Evolutionary conservation across 2,888 invertebrate genomes (phyloP).

Genomic region (Caenorhabditis virilis): DNA sequence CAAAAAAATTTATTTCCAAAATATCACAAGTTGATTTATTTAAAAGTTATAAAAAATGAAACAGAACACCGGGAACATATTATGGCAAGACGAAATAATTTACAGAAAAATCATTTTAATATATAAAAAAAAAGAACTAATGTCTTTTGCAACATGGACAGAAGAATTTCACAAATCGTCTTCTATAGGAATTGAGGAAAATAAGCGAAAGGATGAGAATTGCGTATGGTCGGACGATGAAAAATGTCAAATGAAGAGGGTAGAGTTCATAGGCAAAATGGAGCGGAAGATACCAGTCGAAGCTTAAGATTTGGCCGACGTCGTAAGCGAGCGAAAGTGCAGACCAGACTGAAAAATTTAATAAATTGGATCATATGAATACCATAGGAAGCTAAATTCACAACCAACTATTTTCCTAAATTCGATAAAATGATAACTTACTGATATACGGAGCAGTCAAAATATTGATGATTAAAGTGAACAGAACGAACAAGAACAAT

Average conservation of each 20-base stretch:
- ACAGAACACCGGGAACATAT: not conserved
- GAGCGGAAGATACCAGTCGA: conserved; percentile 23
- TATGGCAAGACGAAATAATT: not conserved
- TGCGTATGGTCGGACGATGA: conserved; percentile 27
- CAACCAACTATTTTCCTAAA: not conserved
- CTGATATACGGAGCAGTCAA: conserved; percentile 29
- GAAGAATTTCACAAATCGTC: conserved; percentile 32
- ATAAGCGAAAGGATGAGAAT: conserved; percentile 15
- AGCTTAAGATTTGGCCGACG: conserved; percentile 13
- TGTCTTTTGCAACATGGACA: conserved; percentile 35
- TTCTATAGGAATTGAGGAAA: conserved; percentile 31
- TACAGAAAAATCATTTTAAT: not conserved
- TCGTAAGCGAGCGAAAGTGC: conserved; percentile 17
- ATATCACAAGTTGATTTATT: too few species aligned
- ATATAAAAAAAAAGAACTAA: conserved; percentile 7
- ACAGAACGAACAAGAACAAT: conserved; percentile 23
- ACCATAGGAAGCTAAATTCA: not conserved
- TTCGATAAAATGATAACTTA: conserved; percentile 9
- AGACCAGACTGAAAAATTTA: conserved; percentile 26
- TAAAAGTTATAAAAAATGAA: too few species aligned
- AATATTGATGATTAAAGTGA: conserved; percentile 14
- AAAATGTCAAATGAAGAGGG: conserved; percentile 34
- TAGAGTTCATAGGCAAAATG: conserved; percentile 31
- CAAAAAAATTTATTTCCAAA: too few species aligned
- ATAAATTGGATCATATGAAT: not conserved